Evolutionary conservation across 2,113 vertebrate genomes (phyloP).

Genomic region (Sapajus apella): DNA sequence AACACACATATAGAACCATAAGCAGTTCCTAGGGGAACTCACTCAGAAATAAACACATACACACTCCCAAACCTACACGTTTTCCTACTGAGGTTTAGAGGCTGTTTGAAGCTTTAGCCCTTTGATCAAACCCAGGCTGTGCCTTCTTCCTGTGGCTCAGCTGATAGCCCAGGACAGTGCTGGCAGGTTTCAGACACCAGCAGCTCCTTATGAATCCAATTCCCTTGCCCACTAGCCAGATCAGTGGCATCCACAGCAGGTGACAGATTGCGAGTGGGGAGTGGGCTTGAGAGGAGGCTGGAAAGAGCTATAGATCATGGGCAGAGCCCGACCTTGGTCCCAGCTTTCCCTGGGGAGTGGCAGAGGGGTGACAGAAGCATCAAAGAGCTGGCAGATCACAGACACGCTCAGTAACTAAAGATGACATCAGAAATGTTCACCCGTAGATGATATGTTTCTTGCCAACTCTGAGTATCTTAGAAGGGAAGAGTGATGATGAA

Average conservation of each 20-base stretch:
- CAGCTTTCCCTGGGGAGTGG: background rate
- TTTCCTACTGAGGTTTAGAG: background rate
- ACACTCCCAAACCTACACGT: background rate
- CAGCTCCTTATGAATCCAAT: slow-evolving; percentile 40
- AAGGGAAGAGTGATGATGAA: background rate
- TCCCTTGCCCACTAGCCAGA: slow-evolving; percentile 26
- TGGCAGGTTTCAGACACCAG: slow-evolving; percentile 41
- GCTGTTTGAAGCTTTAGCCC: background rate
- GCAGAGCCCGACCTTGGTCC: background rate
- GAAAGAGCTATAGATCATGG: background rate
- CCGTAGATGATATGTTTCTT: background rate
- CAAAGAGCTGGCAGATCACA: background rate
- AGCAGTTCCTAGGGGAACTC: background rate
- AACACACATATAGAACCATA: background rate
- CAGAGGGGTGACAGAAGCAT: too few relatives aligned
- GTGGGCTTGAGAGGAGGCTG: background rate
- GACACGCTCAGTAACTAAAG: background rate
- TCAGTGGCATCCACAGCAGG: slow-evolving; percentile 46
- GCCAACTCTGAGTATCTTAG: slow-evolving; percentile 7
- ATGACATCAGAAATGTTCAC: background rate
- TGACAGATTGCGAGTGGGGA: slow-evolving; percentile 64
- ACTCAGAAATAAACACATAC: background rate
- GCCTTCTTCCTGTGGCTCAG: slow-evolving; percentile 41
- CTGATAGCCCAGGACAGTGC: background rate
- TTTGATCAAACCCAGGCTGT: background rate